Percentiles rank a stretch among this genome's conserved stretches.
Conservation (phyloP, 2,113 vertebrate species). For the Chloropsis cyanopogon region DNA sequence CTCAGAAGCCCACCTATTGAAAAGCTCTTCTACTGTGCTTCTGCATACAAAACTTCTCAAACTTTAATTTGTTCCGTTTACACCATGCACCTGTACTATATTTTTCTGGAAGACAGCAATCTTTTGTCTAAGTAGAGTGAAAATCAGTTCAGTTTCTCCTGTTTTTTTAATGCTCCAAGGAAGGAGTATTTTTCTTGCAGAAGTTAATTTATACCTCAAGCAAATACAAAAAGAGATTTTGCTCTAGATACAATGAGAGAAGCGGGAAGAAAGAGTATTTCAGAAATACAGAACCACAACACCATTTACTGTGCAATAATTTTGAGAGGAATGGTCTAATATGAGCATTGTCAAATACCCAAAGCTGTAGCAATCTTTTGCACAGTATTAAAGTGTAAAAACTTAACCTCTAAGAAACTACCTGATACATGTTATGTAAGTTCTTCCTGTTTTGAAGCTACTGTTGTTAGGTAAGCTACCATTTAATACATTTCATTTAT, state of each 20-base stretch:
- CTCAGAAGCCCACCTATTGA: slow-evolving; percentile 73
- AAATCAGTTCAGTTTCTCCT: neutral
- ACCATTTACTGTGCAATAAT: slow-evolving; percentile 19
- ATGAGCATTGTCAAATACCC: neutral
- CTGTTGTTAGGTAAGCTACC: neutral
- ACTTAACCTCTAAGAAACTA: neutral
- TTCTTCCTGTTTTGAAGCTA: slow-evolving; percentile 1
- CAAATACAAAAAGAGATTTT: neutral
- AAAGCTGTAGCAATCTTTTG: slow-evolving; percentile 22
- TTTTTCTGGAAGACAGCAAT: slow-evolving; percentile 28
- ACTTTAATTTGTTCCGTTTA: slow-evolving; percentile 41
- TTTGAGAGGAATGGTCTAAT: neutral
- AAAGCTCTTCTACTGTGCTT: neutral
- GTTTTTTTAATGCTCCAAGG: neutral
- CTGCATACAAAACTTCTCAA: slow-evolving; percentile 4
- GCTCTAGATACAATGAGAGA: neutral
- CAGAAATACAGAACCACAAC: neutral
- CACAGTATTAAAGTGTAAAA: neutral
- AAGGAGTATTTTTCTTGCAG: neutral
- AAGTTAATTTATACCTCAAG: slow-evolving; percentile 50
- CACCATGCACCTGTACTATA: neutral
- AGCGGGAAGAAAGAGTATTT: neutral
- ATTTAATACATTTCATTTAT: neutral
- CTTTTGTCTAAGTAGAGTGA: neutral
- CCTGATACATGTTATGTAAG: neutral